A percentile compares a stretch with the other conserved stretches of the same genome.
Evolutionary conservation across 1,140 invertebrate genomes (phyloP).

Genomic region (Caenorhabditis elegans): DNA sequence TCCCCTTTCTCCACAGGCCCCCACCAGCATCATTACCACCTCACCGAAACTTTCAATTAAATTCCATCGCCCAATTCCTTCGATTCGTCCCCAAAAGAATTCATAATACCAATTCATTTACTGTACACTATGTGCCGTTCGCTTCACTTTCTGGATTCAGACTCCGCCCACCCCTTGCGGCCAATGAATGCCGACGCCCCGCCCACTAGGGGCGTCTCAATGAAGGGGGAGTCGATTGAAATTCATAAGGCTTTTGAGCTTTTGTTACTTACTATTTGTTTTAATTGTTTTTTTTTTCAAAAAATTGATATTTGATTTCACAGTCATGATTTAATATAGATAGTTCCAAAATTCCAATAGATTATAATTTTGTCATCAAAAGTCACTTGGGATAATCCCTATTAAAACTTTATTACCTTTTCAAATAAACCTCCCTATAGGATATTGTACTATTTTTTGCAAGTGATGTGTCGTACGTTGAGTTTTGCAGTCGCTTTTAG

Average conservation of each 20-base stretch:
- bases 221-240: no score
- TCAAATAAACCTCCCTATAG: background rate
- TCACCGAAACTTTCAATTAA: background rate
- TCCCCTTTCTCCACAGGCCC: background rate
- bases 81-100: background rate
- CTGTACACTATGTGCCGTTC: conserved; percentile 22
- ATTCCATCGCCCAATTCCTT: background rate
- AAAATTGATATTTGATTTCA: no score
- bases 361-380: background rate
- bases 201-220: no score
- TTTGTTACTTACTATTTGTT: no score
- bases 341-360: no score
- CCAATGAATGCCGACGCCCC: background rate
- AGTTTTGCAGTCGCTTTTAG: no score
- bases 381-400: background rate
- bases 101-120: conserved; percentile 28
- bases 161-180: background rate
- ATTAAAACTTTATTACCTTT: background rate
- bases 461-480: no score
- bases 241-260: no score
- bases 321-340: no score
- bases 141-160: background rate
- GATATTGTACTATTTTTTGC: no score
- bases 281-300: no score
- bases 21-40: background rate